phyloP scores from a whole-genome alignment of 2,888 invertebrate genomes.

The Pseudococcus jackbeardsleyi region DNA sequence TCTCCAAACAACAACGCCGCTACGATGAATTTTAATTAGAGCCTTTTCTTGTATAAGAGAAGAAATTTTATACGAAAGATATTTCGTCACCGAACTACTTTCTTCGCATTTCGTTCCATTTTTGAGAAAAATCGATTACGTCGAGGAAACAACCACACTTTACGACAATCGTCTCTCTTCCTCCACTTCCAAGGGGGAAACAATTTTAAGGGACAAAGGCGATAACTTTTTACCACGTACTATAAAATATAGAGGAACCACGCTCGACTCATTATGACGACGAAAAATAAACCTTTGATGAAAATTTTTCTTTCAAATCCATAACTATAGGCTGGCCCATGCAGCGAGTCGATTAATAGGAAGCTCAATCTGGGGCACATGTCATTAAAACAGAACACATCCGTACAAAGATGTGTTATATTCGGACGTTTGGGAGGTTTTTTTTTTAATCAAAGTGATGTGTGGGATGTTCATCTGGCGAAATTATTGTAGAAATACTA shows the following conservation, averaged over 20 bases:
- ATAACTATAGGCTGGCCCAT: background rate
- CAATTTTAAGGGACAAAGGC: background rate
- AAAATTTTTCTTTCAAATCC: background rate
- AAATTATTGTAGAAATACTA: background rate
- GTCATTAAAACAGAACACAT: background rate
- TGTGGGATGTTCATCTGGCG: background rate
- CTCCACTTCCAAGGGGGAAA: background rate
- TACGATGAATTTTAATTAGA: background rate
- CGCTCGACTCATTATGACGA: background rate
- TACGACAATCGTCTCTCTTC: background rate
- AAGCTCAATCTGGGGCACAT: background rate
- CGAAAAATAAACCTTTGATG: background rate
- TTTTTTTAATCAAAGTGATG: background rate
- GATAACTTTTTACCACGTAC: background rate
- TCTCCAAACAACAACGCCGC: background rate
- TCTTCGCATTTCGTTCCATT: background rate
- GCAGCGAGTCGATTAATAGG: background rate
- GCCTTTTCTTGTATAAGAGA: background rate
- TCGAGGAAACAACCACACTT: background rate
- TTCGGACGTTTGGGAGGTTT: background rate
- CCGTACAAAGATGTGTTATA: background rate
- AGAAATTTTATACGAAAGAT: background rate
- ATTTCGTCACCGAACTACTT: background rate
- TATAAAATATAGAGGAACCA: background rate
- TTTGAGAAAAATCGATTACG: background rate